Percentiles rank a stretch among this genome's conserved stretches.
These are phyloP conservation scores for Drosophila nigrodunni DNA, from an alignment of 1,140 invertebrate species.

Conservation along the genomic window DNA sequence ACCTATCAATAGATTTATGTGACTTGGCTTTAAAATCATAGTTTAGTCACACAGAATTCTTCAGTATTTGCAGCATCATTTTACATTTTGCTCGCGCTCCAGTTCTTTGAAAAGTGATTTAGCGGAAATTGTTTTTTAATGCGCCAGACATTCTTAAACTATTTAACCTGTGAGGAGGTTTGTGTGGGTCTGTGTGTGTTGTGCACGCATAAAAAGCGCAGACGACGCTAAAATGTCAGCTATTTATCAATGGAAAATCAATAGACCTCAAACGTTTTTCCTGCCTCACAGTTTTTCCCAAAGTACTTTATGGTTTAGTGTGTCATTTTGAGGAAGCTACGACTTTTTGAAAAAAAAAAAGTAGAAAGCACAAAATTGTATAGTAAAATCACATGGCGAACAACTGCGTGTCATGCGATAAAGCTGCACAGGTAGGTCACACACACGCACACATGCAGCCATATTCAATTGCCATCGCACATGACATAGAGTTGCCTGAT, in stretches of 20 bases:
- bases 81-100: constrained; percentile 24
- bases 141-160: constrained; percentile 76
- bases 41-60: neutral
- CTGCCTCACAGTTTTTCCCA: neutral
- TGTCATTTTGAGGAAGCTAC: constrained; percentile 40
- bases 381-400: constrained; percentile 48
- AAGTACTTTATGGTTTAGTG: constrained; percentile 67
- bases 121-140: constrained; percentile 81
- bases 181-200: neutral
- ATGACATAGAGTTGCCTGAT: constrained; percentile 29
- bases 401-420: constrained; percentile 77
- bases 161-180: constrained; percentile 57
- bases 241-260: constrained; percentile 82
- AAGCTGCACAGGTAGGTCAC: constrained; percentile 57
- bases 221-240: constrained; percentile 56
- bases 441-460: constrained; percentile 3
- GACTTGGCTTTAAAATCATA: neutral
- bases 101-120: constrained; percentile 61
- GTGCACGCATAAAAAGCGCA: constrained; percentile 18
- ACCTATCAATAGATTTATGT: constrained; percentile 11
- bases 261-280: constrained; percentile 59
- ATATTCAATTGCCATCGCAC: constrained; percentile 45
- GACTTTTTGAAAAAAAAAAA: constrained; percentile 4
- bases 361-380: constrained; percentile 6
- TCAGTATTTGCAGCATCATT: constrained; percentile 3